Conservation (phyloP, 2,888 invertebrate genomes). For the Drosophila mayaguana region DNA sequence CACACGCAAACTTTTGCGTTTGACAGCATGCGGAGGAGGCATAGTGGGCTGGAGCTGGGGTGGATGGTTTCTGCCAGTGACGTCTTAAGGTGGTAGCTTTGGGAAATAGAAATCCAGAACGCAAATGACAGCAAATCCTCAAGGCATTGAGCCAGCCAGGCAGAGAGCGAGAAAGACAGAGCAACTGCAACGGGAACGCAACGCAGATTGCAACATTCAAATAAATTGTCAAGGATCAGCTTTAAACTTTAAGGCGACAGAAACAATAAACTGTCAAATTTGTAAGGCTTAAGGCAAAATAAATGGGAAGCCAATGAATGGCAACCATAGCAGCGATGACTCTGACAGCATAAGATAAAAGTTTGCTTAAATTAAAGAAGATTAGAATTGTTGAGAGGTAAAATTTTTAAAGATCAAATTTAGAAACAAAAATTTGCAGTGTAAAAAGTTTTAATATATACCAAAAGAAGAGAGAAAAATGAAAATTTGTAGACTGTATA, state of each 20-base stretch:
- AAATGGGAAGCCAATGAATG: conserved; percentile 8
- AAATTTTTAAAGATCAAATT: neutral
- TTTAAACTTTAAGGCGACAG: conserved; percentile 38
- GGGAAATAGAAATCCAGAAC: conserved; percentile 32
- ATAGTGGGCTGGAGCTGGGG: neutral
- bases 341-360: neutral
- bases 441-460: neutral
- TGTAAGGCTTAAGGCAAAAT: conserved; percentile 5
- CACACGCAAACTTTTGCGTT: conserved; percentile 69
- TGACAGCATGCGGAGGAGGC: conserved; percentile 53
- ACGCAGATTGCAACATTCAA: conserved; percentile 66
- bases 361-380: neutral
- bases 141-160: conserved; percentile 43
- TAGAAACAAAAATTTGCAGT: neutral
- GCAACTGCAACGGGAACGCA: conserved; percentile 25
- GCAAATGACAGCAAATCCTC: conserved; percentile 78
- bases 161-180: neutral
- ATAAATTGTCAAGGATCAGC: conserved; percentile 67
- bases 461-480: no score
- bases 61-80: neutral
- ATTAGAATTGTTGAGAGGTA: accelerated
- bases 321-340: neutral
- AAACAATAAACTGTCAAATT: conserved; percentile 11
- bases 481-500: neutral
- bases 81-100: conserved; percentile 1